Base-by-base conservation (phyloP, 2,113 vertebrate genomes). In the Poeciliopsis prolifica region DNA sequence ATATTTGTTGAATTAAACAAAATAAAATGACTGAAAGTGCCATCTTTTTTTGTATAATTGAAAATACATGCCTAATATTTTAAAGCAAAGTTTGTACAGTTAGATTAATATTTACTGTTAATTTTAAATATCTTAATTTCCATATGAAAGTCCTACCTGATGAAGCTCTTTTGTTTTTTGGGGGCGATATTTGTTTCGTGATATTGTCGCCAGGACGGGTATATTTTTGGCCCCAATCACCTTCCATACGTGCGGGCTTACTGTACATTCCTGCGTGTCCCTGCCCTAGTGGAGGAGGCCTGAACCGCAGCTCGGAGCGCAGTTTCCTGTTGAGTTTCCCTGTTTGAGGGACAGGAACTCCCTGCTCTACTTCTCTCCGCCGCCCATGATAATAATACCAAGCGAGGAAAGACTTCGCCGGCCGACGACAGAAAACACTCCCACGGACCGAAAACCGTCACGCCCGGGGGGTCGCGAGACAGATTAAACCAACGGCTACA, bases 331-430 rank as follows among this genome's bases (percentile, higher is more conserved):
- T 75, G 88, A 91, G 87, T 93, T 90, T 93, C 91, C 93, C 92
- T 91, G 89, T 88, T 86, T 87, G 77, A 88, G 90, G 89, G 91
- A 94, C 93, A 92, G 93, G 93, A 95, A 95, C 94, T 93, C 91
- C 92, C 88, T 80, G 68, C 67, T 66, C 37, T 24, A 35, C 84
- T 81, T 79, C 79, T 73, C 76, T 84, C 70, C 85, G 74, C 90
- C 92, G 88, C 87, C 90, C 88, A 86, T 88, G 86, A 74, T 86
- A 84, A 84, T 72, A 86, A 84, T 79, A 80, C 70, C 70, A 66
- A 75, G 67, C 35, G 81, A 78, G 77, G 77, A 61, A 78, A 87
- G 88, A 90, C 70, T 84, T 74, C 65, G 82, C 62, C 26, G 80
- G 42, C 35, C 61, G 68, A 74, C 70, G 61, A 77, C 28, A 0